Evolutionary conservation across 2,797 vertebrate genomes (phyloP), one percentile per base, ranked within the genome.

Genomic region (Falco peregrinus): DNA sequence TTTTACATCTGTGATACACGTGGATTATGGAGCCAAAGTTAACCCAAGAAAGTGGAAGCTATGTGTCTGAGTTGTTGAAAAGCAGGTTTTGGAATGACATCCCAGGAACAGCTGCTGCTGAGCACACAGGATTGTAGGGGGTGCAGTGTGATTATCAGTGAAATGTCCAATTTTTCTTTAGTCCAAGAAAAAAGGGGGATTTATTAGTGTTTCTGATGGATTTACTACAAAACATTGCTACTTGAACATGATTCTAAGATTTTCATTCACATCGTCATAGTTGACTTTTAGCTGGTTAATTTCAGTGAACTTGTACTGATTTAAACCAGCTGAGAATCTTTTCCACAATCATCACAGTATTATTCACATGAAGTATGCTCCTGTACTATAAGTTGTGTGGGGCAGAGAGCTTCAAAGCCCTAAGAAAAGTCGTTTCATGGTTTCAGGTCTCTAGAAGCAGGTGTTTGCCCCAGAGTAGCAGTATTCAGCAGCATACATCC

Each of bases 1-100:
- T 94, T 88, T 94, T 92, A 83, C 57, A 67, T 91, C 69, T 96
- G 76, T 91, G 63, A 20, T 84, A 24, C 75, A 71, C n/a, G 61
- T 91, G 50, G 54, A 59, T 95, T 85, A 70, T 65, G 57, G 35
- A 94, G 39, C 41, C 37, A 83, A 81, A 69, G 65, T 93, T 92
- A 81, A 87, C 87, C 50, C 75, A 75, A 61, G 75, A 84, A 61
- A 73, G 41, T 61, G 21, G 45, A 83, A 86, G 61, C 33, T 88
- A 7, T 70, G 69, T 84, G 84, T 87, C 81, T 43, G 60, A 87
- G 35, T 10, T 93, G 84, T 78, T 87, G 89, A 77, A 91, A 85
- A 85, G 65, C 17, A 71, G 50, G 7, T 91, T 95, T 93, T 87
- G 50, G 61, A 88, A 77, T 78, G 43, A 56, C 47, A 81, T 80